Conservation (phyloP, 2,113 vertebrate genomes). For the Nothoprocta perdicaria region DNA sequence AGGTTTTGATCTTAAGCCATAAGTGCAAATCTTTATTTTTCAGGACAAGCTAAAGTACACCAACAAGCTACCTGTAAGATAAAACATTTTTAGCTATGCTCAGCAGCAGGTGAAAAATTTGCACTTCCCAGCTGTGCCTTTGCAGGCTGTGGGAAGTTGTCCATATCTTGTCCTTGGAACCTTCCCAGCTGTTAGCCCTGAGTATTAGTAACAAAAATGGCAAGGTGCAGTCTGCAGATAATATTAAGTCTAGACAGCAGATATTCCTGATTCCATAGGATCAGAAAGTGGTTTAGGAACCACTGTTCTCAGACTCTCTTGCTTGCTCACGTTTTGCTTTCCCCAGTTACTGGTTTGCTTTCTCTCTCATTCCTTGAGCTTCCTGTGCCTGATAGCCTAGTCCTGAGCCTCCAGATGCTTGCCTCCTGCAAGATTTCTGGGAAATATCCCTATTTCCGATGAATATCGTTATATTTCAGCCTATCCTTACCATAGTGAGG, state of each 20-base stretch:
- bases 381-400: not conserved
- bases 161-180: not conserved
- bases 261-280: not conserved
- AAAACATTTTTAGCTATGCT: not conserved
- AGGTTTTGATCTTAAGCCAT: not conserved
- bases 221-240: not conserved
- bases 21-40: not conserved
- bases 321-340: not conserved
- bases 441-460: not conserved
- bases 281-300: not conserved
- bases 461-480: not conserved
- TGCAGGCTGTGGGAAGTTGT: not conserved
- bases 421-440: not conserved
- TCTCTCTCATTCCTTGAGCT: not conserved
- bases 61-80: not conserved
- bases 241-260: not conserved
- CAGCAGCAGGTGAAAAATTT: not conserved
- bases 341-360: not conserved
- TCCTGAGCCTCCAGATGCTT: not conserved
- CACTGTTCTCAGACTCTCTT: not conserved
- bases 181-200: not conserved
- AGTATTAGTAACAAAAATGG: not conserved
- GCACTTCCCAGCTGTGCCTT: not conserved
- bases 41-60: not conserved
- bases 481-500: not conserved